These are phyloP conservation scores for Edolisoma coerulescens DNA, from an alignment of 2,113 vertebrate genomes.

Conservation along the genomic window DNA sequence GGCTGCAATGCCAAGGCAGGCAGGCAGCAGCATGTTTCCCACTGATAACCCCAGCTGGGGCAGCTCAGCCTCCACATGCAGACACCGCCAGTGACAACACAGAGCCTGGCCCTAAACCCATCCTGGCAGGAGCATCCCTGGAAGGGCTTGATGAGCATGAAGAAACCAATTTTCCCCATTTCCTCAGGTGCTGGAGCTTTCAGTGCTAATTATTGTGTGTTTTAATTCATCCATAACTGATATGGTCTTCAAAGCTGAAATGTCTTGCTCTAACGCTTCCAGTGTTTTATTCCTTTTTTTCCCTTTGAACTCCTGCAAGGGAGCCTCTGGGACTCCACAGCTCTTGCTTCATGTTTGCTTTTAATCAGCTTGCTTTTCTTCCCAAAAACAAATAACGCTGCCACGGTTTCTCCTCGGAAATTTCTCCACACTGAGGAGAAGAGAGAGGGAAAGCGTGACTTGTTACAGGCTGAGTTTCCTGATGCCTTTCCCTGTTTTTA, in stretches of 20 bases:
- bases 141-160: neutral
- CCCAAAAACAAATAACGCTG: neutral
- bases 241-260: neutral
- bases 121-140: neutral
- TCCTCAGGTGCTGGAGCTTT: neutral
- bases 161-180: neutral
- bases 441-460: neutral
- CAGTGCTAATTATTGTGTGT: neutral
- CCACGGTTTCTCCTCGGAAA: neutral
- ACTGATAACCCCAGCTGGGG: rapidly evolving
- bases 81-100: rapidly evolving
- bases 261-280: neutral
- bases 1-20: neutral
- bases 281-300: neutral
- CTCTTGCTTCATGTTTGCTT: slow-evolving; percentile 29
- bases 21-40: neutral
- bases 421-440: neutral
- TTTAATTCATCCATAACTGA: neutral
- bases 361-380: slow-evolving; percentile 33
- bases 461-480: neutral
- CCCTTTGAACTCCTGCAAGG: slow-evolving; percentile 14
- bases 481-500: neutral
- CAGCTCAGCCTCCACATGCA: rapidly evolving
- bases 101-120: neutral
- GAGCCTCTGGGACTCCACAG: neutral